phyloP scores from a whole-genome alignment of 2,113 vertebrate genomes.

The Seriola rivoliana region DNA sequence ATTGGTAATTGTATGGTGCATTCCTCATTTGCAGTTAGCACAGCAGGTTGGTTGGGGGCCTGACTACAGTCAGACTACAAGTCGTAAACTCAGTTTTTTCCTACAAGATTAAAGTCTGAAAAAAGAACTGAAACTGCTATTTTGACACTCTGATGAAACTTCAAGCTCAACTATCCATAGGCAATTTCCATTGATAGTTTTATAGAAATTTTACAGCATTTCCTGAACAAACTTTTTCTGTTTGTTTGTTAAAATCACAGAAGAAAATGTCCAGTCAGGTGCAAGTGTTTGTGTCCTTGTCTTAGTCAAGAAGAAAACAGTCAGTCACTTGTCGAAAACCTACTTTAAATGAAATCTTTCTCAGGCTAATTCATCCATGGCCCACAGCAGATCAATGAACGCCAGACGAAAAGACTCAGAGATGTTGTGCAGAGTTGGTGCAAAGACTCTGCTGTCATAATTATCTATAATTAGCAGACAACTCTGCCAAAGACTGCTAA shows the following conservation, averaged over 20 bases:
- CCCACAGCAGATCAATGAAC: neutral
- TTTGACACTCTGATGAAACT: neutral
- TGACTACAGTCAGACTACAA: neutral
- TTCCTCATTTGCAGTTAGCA: neutral
- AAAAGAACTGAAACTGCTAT: neutral
- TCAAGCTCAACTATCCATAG: neutral
- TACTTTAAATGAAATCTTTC: neutral
- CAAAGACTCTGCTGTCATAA: neutral
- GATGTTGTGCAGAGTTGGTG: neutral
- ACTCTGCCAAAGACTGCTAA: neutral
- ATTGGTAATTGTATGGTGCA: neutral
- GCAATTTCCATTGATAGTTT: neutral
- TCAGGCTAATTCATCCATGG: neutral
- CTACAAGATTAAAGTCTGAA: neutral
- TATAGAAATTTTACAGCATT: neutral
- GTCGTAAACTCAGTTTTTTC: neutral
- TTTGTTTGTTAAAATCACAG: neutral
- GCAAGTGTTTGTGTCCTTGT: neutral
- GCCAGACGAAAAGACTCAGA: neutral
- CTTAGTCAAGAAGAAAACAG: too few relatives aligned
- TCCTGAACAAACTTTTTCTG: neutral
- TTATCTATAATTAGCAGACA: constrained; percentile 12
- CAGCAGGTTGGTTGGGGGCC: neutral
- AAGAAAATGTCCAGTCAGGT: neutral
- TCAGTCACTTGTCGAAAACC: neutral